These are phyloP conservation scores for Protobothrops flavoviridis DNA, from an alignment of 2,113 vertebrate species.

Conservation along the genomic window DNA sequence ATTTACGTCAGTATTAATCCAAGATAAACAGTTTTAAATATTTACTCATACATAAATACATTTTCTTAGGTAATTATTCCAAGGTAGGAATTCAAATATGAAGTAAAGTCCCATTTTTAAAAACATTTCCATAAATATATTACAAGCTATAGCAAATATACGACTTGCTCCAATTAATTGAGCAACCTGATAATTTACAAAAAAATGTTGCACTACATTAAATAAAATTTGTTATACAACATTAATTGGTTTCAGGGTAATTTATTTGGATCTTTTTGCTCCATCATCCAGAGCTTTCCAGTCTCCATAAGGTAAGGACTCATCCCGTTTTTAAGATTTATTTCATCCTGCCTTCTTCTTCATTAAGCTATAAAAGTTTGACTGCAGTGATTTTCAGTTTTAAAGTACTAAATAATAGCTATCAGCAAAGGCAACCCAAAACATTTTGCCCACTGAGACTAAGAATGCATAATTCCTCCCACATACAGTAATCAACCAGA, in stretches of 20 bases:
- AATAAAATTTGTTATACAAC: background rate
- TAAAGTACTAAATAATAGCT: background rate
- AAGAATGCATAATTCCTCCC: background rate
- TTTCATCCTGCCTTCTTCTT: background rate
- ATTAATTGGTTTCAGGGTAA: background rate
- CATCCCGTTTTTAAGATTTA: background rate
- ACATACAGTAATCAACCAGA: background rate
- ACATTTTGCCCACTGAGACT: background rate
- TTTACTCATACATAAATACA: background rate
- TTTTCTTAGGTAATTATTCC: background rate
- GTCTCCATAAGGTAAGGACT: background rate
- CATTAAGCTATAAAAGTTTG: background rate
- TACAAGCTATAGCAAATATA: background rate
- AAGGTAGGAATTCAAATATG: background rate
- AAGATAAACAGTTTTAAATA: background rate
- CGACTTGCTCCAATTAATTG: background rate
- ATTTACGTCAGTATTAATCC: background rate
- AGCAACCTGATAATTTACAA: background rate
- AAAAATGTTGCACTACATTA: background rate
- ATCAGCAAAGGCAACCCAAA: background rate
- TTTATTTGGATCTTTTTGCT: background rate
- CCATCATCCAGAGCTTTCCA: background rate
- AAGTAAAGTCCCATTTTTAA: background rate
- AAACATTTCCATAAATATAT: background rate
- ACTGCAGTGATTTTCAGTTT: background rate